Percentiles rank a stretch among this genome's conserved stretches.
These are phyloP conservation scores for Endomychus coccineus DNA, from an alignment of 2,888 invertebrate genomes.

Conservation along the genomic window DNA sequence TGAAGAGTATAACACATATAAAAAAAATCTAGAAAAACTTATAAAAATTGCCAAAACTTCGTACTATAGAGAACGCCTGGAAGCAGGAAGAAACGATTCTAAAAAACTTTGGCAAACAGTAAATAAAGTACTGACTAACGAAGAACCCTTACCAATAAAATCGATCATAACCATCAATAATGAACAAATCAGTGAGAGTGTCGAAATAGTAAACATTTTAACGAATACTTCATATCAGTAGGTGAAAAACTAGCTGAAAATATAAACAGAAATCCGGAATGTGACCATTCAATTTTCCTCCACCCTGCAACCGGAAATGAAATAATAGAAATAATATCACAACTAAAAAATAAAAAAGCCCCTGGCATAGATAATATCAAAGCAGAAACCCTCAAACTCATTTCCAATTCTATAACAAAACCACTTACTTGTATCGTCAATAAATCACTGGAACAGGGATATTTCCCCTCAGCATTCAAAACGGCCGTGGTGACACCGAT, in stretches of 20 bases:
- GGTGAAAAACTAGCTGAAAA: background rate
- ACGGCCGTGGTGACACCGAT: conserved; percentile 15
- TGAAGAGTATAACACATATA: conserved; percentile 1
- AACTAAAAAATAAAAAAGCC: conserved; percentile 4
- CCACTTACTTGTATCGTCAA: conserved; percentile 1
- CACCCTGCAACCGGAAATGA: conserved; percentile 2
- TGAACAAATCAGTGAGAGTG: conserved; percentile 1
- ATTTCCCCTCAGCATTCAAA: conserved; percentile 7
- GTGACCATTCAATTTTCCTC: conserved; percentile 4
- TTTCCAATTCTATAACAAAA: conserved; percentile 1
- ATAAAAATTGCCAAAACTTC: background rate
- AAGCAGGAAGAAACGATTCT: background rate
- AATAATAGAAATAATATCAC: conserved; percentile 3
- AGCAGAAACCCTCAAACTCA: conserved; percentile 3
- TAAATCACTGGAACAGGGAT: background rate
- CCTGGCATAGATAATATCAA: conserved; percentile 5
- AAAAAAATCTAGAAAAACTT: background rate
- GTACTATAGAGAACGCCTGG: background rate
- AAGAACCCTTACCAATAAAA: background rate
- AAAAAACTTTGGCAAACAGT: conserved; percentile 2
- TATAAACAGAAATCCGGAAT: background rate
- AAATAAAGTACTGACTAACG: background rate
- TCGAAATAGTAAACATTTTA: conserved; percentile 4
- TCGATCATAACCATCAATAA: background rate
- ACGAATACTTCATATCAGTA: background rate